These are phyloP conservation scores for Halcyon senegalensis DNA, from an alignment of 2,113 vertebrate genomes.

Conservation along the genomic window DNA sequence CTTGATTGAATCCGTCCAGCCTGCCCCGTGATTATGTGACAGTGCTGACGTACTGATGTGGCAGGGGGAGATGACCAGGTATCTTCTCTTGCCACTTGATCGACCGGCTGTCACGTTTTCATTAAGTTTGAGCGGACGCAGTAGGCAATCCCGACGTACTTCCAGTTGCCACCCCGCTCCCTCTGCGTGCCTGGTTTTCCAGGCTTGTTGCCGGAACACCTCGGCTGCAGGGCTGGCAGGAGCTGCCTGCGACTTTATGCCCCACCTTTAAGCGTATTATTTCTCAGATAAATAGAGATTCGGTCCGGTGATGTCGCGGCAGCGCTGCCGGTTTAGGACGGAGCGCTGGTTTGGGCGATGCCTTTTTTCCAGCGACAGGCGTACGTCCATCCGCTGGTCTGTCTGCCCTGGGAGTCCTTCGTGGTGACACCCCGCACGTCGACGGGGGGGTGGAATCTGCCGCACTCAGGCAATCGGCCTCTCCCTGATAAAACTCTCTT, in stretches of 20 bases:
- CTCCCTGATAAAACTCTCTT: neutral
- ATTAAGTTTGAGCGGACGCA: neutral
- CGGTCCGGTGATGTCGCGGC: neutral
- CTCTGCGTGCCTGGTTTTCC: neutral
- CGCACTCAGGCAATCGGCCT: neutral
- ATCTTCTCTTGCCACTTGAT: neutral
- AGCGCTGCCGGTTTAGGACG: neutral
- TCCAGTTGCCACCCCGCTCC: neutral
- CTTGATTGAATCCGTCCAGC: neutral
- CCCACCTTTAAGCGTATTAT: neutral
- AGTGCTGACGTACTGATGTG: neutral
- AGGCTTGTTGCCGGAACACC: neutral
- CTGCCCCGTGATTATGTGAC: neutral
- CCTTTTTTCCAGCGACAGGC: neutral
- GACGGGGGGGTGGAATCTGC: neutral
- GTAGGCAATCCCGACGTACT: neutral
- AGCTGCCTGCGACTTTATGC: neutral
- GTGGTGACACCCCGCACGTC: neutral
- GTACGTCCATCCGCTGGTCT: neutral
- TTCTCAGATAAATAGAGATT: neutral
- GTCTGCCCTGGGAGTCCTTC: neutral
- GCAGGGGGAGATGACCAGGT: neutral
- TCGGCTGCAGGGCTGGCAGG: neutral
- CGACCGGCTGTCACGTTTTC: neutral
- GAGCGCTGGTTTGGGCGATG: neutral